Conservation (phyloP, 1,140 invertebrate species). For the Bombyx mandarina region DNA sequence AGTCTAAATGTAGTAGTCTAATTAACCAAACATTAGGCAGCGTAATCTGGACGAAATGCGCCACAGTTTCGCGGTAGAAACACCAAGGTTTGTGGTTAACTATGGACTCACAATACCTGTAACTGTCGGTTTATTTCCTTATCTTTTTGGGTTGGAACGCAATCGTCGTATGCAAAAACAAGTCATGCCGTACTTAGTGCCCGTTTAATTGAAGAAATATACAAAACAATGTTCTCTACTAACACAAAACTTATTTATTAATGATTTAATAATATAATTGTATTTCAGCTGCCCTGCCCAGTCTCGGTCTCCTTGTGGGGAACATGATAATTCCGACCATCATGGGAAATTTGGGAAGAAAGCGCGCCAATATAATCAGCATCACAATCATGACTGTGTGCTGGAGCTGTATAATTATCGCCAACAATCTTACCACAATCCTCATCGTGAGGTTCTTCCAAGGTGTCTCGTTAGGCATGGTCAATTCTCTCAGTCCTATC, state of each 20-base stretch:
- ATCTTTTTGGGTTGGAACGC: too few relatives aligned
- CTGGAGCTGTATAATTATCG: constrained; percentile 37
- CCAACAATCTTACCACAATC: constrained; percentile 17
- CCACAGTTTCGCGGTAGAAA: too few relatives aligned
- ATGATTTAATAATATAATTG: constrained; percentile 5
- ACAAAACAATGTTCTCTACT: neutral
- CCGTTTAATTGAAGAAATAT: neutral
- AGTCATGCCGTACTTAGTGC: neutral
- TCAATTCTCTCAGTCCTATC: constrained; percentile 17
- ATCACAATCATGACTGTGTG: constrained; percentile 32
- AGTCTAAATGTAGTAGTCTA: too few relatives aligned
- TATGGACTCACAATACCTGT: too few relatives aligned
- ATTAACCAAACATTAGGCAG: too few relatives aligned
- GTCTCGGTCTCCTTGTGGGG: constrained; percentile 23
- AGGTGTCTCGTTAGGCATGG: constrained; percentile 27
- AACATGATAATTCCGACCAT: constrained; percentile 38
- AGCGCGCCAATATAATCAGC: constrained; percentile 35
- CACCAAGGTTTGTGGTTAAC: too few relatives aligned
- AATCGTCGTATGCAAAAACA: neutral
- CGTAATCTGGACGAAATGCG: too few relatives aligned
- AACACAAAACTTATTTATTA: neutral
- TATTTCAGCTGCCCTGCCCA: constrained; percentile 28
- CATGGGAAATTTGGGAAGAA: constrained; percentile 43
- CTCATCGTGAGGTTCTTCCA: constrained; percentile 26
- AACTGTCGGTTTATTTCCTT: too few relatives aligned